Conservation (phyloP, 1,140 invertebrate species). For the Bursaphelenchus mucronatus region DNA sequence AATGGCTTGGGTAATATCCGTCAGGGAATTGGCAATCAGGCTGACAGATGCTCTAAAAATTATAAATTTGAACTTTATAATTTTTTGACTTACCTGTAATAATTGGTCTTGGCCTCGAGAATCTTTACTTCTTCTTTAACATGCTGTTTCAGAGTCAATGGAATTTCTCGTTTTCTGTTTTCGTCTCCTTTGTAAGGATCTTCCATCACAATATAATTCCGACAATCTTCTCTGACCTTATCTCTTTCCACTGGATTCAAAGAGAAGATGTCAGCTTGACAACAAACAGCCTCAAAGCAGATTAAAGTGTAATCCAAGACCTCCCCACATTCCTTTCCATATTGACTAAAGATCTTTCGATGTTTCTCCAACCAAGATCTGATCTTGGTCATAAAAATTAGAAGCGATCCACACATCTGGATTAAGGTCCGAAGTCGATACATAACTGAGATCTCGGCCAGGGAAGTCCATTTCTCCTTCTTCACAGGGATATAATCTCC, state of each 20-base stretch:
- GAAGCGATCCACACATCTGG: conserved; percentile 16
- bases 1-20: conserved; percentile 20
- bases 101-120: conserved; percentile 27
- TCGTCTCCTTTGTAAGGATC: conserved; percentile 16
- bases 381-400: conserved; percentile 21
- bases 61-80: conserved; percentile 1
- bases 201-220: conserved; percentile 4
- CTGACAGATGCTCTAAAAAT: conserved; percentile 22
- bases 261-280: conserved; percentile 23
- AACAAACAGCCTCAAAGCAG: conserved; percentile 23
- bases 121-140: conserved; percentile 20
- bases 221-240: conserved; percentile 16
- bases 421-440: conserved; percentile 15
- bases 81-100: conserved; percentile 20
- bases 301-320: conserved; percentile 13
- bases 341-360: conserved; percentile 9
- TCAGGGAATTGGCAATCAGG: conserved; percentile 23
- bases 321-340: conserved; percentile 5
- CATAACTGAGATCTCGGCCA: conserved; percentile 23
- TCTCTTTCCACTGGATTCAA: conserved; percentile 18
- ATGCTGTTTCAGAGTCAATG: conserved; percentile 11
- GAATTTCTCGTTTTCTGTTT: conserved; percentile 18
- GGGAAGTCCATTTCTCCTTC: conserved; percentile 24
- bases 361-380: conserved; percentile 21
- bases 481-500: conserved; percentile 13